Conservation (phyloP, 2,113 vertebrate genomes). For the Chaetops frenatus region DNA sequence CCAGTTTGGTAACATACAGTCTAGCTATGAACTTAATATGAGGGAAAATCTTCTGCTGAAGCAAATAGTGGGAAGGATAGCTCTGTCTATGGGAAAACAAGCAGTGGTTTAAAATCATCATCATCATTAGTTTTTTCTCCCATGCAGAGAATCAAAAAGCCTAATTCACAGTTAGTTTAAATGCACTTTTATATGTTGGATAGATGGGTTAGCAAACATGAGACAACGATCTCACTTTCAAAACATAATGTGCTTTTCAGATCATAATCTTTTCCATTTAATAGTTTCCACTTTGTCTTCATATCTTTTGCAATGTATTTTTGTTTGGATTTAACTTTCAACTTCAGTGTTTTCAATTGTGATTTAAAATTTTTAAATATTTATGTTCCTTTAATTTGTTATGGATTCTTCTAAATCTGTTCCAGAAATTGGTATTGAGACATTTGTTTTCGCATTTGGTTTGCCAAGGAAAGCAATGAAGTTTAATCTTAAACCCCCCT, state of each 20-base stretch:
- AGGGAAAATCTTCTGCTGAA: background rate
- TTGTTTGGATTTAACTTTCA: slow-evolving; percentile 5
- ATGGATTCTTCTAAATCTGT: background rate
- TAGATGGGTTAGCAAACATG: background rate
- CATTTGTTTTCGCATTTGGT: slow-evolving; percentile 4
- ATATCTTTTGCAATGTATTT: background rate
- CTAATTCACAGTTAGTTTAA: background rate
- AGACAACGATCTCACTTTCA: background rate
- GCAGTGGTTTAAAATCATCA: background rate
- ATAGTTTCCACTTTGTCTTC: background rate
- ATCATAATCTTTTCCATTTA: background rate
- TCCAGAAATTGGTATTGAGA: slow-evolving; percentile 10
- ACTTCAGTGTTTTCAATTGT: background rate
- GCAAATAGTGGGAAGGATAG: background rate
- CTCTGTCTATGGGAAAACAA: background rate
- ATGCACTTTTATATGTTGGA: background rate
- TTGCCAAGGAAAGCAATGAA: slow-evolving; percentile 38
- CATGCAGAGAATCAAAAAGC: background rate
- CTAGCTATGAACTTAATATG: background rate
- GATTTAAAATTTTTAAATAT: slow-evolving; percentile 19
- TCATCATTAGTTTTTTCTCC: background rate
- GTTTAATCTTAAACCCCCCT: background rate
- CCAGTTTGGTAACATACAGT: background rate
- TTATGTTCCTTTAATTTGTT: slow-evolving; percentile 7
- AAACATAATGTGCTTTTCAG: background rate